Conservation (phyloP, 1,140 invertebrate species). For the Bombus impatiens region DNA sequence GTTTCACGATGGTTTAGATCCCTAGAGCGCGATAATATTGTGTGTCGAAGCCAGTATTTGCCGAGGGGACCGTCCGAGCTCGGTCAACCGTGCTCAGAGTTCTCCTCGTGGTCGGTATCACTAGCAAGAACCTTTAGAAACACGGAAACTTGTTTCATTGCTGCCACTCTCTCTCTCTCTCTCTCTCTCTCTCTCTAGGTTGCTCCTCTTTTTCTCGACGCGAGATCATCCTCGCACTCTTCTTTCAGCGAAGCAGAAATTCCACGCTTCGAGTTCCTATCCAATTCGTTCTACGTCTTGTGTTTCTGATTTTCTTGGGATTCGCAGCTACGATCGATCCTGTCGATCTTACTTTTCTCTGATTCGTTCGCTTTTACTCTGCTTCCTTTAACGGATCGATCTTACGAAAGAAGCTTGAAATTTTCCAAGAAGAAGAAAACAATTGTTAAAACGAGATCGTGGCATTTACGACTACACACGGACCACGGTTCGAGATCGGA, state of each 20-base stretch:
- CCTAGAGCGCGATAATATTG: constrained; percentile 73
- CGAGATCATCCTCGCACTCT: constrained; percentile 23
- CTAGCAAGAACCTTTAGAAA: constrained; percentile 67
- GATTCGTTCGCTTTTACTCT: background rate
- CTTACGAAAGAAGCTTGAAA: too few species aligned
- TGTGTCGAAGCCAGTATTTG: constrained; percentile 72
- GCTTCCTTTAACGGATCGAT: too few species aligned
- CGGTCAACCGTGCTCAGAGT: constrained; percentile 33
- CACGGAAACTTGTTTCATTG: constrained; percentile 70
- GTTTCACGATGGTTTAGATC: constrained; percentile 70
- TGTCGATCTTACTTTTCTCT: background rate
- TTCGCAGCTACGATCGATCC: background rate
- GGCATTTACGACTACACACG: too few species aligned
- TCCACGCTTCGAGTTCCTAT: background rate
- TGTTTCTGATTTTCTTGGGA: background rate
- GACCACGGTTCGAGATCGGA: too few species aligned
- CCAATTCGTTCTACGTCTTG: background rate
- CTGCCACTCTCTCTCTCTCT: background rate
- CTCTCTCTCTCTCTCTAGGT: background rate
- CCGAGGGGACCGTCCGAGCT: constrained; percentile 50
- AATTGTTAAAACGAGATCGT: too few species aligned
- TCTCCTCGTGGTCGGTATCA: background rate
- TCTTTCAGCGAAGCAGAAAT: background rate
- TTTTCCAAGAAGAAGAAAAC: too few species aligned
- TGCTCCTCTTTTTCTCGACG: constrained; percentile 23